Evolutionary conservation across 1,140 invertebrate genomes (phyloP), one percentile per base, ranked within the genome.

Genomic region (Maconellicoccus hirsutus): DNA sequence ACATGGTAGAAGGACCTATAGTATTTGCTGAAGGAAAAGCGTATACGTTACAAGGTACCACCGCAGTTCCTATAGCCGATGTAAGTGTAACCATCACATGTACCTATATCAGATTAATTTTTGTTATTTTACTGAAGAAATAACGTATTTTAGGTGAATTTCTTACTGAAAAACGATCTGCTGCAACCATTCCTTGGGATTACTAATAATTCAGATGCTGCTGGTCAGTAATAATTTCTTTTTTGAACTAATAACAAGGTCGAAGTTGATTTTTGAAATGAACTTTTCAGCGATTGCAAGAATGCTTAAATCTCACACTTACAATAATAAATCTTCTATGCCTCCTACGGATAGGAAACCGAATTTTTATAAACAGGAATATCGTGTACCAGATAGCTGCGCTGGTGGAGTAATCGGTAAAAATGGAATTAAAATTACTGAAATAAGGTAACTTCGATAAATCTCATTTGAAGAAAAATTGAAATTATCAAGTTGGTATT

Each of bases 1-100:
- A 52, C n/a, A 52, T 52, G 42, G 42, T 52, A 52, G 42, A 52
- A 52, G 42, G 42, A 52, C 42, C 42, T 52, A 52, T 52, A 8
- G 42, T 52, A 19, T 52, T 52, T 19, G 42, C 42, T 3, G 42
- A 52, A 8, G 42, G 42, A 52, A 52, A 52, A 52, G 42, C 42
- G n/a, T 52, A 52, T 19, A 16, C 42, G 2, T 52, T 52, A 19
- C 42, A 52, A 52, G 42, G 42, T 16, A 8, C 42, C 2, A 52
- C 42, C 16, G 42, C 42, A 8, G 42, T 52, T 52, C 42, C 42
- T 52, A 52, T 52, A 3, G 42, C 42, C n/a, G 42, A 52, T 16
- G 42, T 52, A 16, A 52, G 42, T 52, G n/a, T n/a, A n/a, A n/a
- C n/a, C n/a, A n/a, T n/a, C n/a, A n/a, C n/a, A n/a, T n/a, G n/a